phyloP scores from a whole-genome alignment of 2,113 vertebrate species.

The Argyrosomus japonicus region DNA sequence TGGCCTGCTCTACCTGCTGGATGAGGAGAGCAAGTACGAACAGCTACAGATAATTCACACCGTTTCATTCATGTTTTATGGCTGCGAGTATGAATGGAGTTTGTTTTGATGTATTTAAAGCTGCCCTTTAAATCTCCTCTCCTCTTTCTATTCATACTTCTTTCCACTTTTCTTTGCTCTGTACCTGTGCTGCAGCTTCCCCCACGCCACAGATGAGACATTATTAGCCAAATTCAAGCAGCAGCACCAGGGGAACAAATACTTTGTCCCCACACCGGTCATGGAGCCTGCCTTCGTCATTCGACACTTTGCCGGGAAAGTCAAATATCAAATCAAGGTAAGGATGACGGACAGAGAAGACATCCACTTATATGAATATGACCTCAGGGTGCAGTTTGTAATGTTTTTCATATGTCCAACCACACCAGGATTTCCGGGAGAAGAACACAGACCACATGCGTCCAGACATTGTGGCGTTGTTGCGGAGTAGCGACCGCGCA shows the following conservation, averaged over 20 bases:
- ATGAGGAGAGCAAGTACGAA: conserved; percentile 99
- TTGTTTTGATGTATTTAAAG: conserved; percentile 16
- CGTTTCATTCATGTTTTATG: neutral
- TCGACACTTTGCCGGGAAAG: conserved; percentile 95
- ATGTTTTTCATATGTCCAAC: neutral
- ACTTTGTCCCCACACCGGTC: conserved; percentile 94
- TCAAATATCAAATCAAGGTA: conserved; percentile 98
- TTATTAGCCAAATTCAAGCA: conserved; percentile 98
- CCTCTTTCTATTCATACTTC: neutral
- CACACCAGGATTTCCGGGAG: conserved; percentile 94
- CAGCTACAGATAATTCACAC: neutral
- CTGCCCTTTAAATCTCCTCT: neutral
- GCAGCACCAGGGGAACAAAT: conserved; percentile 95
- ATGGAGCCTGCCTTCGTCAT: conserved; percentile 98
- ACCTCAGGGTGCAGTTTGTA: neutral
- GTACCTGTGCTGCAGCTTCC: conserved; percentile 85
- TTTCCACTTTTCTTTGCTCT: neutral
- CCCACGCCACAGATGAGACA: conserved; percentile 94
- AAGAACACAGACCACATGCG: conserved; percentile 99
- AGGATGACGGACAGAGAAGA: neutral
- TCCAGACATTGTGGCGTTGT: conserved; percentile 93
- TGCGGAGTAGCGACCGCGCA: conserved; percentile 93
- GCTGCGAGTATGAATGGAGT: neutral
- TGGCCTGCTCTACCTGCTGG: conserved; percentile 94
- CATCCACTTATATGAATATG: neutral